Conservation (phyloP, 1,140 invertebrate genomes). For the Drepana arcuata region DNA sequence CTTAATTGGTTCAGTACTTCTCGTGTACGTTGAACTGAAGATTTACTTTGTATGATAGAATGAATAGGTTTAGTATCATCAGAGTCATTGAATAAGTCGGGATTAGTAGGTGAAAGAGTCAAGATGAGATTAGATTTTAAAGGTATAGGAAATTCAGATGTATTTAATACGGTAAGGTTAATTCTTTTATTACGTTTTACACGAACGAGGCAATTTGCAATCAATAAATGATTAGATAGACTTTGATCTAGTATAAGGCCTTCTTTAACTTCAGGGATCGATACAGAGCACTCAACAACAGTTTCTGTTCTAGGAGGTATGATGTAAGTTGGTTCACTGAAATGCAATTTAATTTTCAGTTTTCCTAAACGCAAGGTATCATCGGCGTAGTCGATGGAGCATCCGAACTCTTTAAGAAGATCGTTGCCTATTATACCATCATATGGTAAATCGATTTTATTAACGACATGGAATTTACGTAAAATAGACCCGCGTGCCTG, state of each 20-base stretch:
- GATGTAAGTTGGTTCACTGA: constrained; percentile 14
- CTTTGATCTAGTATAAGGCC: constrained; percentile 17
- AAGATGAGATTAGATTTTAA: constrained; percentile 11
- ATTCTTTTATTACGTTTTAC: constrained; percentile 17
- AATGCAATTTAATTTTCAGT: constrained; percentile 9
- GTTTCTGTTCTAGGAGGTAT: constrained; percentile 20
- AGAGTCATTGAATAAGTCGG: neutral
- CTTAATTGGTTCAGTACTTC: constrained; percentile 13
- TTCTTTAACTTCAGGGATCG: constrained; percentile 17
- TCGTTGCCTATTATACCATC: constrained; percentile 25
- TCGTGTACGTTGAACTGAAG: constrained; percentile 1
- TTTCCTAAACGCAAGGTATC: constrained; percentile 7
- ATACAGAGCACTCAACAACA: constrained; percentile 13
- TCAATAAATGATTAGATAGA: constrained; percentile 1
- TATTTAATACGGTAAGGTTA: constrained; percentile 17
- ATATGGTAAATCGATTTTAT: constrained; percentile 17
- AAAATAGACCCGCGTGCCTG: too few relatives aligned
- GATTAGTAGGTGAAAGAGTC: neutral
- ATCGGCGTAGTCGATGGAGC: constrained; percentile 15
- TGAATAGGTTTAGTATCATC: neutral
- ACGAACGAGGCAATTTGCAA: constrained; percentile 15
- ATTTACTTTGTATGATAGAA: neutral
- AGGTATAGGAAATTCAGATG: constrained; percentile 11
- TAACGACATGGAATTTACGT: constrained; percentile 17
- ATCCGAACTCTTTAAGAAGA: constrained; percentile 8